A percentile compares a stretch with the other conserved stretches of the same genome.
Conservation (phyloP, 1,140 invertebrate species). For the Cydia fagiglandana region DNA sequence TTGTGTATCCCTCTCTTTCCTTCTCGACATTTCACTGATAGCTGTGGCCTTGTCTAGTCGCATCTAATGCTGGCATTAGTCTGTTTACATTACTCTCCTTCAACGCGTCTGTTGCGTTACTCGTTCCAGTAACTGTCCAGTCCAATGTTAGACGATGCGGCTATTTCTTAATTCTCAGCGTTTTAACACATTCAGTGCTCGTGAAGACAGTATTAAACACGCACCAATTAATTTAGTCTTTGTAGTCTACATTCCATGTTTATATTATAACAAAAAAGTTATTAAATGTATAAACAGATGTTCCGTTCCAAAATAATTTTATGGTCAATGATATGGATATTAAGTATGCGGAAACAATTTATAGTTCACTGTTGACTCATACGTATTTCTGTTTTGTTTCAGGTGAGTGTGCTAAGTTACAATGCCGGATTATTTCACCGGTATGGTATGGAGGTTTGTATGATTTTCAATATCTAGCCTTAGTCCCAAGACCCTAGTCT, state of each 20-base stretch:
- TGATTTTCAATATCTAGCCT: neutral
- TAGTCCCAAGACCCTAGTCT: no score
- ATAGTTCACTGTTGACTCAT: slow-evolving; percentile 39
- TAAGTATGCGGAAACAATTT: slow-evolving; percentile 48
- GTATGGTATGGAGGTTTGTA: slow-evolving; percentile 38
- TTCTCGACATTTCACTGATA: slow-evolving; percentile 78
- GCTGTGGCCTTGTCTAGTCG: slow-evolving; percentile 78
- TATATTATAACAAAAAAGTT: slow-evolving; percentile 38
- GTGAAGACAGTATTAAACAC: slow-evolving; percentile 28
- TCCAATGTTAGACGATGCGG: neutral
- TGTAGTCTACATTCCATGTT: slow-evolving; percentile 41
- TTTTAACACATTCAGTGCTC: neutral
- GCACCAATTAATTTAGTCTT: slow-evolving; percentile 33
- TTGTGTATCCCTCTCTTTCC: slow-evolving; percentile 75
- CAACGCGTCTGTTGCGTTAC: slow-evolving; percentile 26
- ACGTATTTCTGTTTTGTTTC: slow-evolving; percentile 50
- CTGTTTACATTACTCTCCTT: slow-evolving; percentile 54
- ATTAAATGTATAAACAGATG: slow-evolving; percentile 59
- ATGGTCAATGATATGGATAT: slow-evolving; percentile 51
- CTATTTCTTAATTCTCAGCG: neutral
- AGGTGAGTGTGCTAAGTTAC: slow-evolving; percentile 50
- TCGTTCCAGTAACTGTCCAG: slow-evolving; percentile 46
- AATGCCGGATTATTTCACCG: slow-evolving; percentile 24
- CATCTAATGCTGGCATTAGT: slow-evolving; percentile 77
- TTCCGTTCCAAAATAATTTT: slow-evolving; percentile 41